Percentiles rank a stretch among this genome's conserved stretches.
These are phyloP conservation scores for Varroa destructor DNA, from an alignment of 1,140 invertebrate genomes.

Conservation along the genomic window DNA sequence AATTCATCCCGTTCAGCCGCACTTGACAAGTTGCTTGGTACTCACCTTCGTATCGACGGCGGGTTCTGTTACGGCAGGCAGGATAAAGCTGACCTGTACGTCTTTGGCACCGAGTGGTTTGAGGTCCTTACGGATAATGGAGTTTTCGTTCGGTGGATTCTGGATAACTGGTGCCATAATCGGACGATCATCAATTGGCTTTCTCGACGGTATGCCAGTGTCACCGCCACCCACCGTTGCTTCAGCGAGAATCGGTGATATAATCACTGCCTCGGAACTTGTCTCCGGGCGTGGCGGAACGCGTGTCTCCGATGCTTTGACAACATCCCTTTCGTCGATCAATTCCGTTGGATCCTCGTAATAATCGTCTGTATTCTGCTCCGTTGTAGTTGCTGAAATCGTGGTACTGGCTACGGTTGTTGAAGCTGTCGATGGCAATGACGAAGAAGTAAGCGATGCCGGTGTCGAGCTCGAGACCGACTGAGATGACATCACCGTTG, in stretches of 20 bases:
- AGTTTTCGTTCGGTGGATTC: slow-evolving; percentile 13
- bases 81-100: slow-evolving; percentile 20
- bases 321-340: slow-evolving; percentile 5
- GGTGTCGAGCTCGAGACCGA: neutral
- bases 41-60: neutral
- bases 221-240: no score
- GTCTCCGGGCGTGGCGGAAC: neutral
- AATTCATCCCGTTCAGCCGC: no score
- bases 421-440: no score
- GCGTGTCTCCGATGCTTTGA: neutral
- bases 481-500: neutral
- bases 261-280: neutral
- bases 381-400: neutral
- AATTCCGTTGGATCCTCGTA: slow-evolving; percentile 8
- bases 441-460: neutral
- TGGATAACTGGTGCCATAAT: slow-evolving; percentile 10
- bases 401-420: neutral
- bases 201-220: neutral
- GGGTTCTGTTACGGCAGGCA: slow-evolving; percentile 16
- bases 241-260: neutral
- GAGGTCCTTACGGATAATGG: slow-evolving; percentile 8
- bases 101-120: slow-evolving; percentile 19
- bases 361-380: neutral
- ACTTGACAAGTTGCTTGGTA: no score
- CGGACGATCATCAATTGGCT: neutral